Base-by-base conservation (phyloP, 2,888 invertebrate genomes). In the Argyra leucocephala region DNA sequence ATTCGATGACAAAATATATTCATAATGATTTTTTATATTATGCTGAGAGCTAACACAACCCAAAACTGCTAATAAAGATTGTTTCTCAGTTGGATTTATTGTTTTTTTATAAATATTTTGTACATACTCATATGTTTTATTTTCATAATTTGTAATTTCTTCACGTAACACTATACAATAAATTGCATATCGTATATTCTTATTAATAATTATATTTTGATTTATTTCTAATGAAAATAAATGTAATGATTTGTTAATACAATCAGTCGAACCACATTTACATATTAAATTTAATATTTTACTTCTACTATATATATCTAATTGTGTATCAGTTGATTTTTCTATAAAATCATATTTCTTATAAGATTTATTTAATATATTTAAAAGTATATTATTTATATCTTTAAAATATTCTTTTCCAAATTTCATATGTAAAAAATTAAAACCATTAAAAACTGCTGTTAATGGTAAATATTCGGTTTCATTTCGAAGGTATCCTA, bases 131-230 rank as follows among this genome's bases (percentile, higher is more conserved):
- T 69, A n/a, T 15, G 18, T 18, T 48, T 88, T 85, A 0, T 75
- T 74, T n/a, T 74, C 72, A 0, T 78, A 78, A n/a, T n/a, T n/a
- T n/a, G n/a, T n/a, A n/a, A n/a, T n/a, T 0, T 87, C 88, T 22
- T 82, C 73, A n/a, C 83, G 82, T 1, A 91, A 80, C 2, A 83
- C 90, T 23, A 83, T 83, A 74, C 90, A 90, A 77, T 90, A 90
- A 0, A 90, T 87, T 66, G 84, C 82, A 48, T 81, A 75, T 64
- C 87, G 84, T 63, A 84, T 80, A 72, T 90, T 87, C 1, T 81
- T 81, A 24, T 83, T 76, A 65, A 86, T 81, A 36, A 84, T 37
- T 3, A 22, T 22, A 48, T n/a, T 48, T 1, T 59, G 1, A 15
- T 59, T 3, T 15, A 59, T 59, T 59, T 59, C 48, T 5, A 2